Conservation (phyloP, 2,797 vertebrate species). For the Gymnoscopelus microlampas region DNA sequence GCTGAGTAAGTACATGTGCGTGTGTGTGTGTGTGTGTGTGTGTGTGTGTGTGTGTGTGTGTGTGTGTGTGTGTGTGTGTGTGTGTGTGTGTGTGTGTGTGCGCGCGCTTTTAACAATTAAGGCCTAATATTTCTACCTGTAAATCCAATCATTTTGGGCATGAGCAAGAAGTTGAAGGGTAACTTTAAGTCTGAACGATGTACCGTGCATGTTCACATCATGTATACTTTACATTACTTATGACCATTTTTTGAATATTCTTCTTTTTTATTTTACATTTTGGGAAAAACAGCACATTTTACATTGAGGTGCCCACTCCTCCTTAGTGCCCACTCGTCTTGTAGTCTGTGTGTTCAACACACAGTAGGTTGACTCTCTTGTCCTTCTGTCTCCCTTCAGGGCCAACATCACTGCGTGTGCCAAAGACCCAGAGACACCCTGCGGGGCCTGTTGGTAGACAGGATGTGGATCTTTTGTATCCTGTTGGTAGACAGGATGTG, state of each 20-base stretch:
- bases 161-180: too few relatives aligned
- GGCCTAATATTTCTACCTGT: too few relatives aligned
- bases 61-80: constrained; percentile 3
- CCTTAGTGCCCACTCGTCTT: too few relatives aligned
- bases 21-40: not conserved
- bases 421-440: constrained; percentile 34
- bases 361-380: not conserved
- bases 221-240: too few relatives aligned
- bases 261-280: too few relatives aligned
- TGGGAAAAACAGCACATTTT: too few relatives aligned
- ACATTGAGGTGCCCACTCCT: too few relatives aligned
- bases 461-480: constrained; percentile 3
- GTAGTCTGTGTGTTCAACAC: not conserved
- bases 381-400: constrained; percentile 43
- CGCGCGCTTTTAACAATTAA: not conserved
- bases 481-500: not conserved
- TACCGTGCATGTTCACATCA: too few relatives aligned
- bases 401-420: constrained; percentile 56
- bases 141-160: too few relatives aligned
- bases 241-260: too few relatives aligned
- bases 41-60: not conserved
- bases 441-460: constrained; percentile 69
- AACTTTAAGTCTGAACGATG: too few relatives aligned
- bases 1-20: constrained; percentile 59
- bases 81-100: constrained; percentile 1